A percentile compares a stretch with the other conserved stretches of the same genome.
Evolutionary conservation across 2,797 vertebrate genomes (phyloP).

Genomic region (Capromys pilorides): DNA sequence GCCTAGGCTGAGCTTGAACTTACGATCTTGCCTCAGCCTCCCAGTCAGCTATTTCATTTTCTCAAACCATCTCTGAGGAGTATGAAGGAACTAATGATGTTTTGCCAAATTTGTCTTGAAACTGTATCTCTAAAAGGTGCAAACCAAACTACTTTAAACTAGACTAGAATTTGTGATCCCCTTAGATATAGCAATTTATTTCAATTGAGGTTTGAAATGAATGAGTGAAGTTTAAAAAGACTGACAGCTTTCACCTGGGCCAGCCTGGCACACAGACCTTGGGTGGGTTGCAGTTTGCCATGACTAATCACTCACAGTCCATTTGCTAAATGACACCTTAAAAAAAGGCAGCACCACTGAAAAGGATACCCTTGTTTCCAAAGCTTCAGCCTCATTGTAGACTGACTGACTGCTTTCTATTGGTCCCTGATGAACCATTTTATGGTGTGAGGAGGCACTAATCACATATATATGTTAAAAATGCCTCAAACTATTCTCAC

Average conservation of each 20-base stretch:
- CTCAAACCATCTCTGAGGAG: constrained; percentile 18
- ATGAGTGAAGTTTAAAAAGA: constrained; percentile 37
- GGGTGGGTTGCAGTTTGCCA: constrained; percentile 12
- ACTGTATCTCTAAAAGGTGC: constrained; percentile 27
- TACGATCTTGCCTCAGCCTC: background rate
- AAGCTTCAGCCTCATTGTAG: constrained; percentile 78
- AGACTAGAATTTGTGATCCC: background rate
- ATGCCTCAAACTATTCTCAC: constrained; percentile 84
- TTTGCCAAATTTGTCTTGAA: constrained; percentile 13
- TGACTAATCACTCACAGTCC: constrained; percentile 77
- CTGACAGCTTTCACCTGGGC: constrained; percentile 33
- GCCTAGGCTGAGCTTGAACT: background rate
- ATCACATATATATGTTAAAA: constrained; percentile 80
- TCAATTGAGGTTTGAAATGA: constrained; percentile 46
- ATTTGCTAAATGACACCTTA: constrained; percentile 85
- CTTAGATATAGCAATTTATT: constrained; percentile 46
- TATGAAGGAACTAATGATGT: constrained; percentile 28
- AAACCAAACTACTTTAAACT: background rate
- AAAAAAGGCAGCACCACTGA: constrained; percentile 83
- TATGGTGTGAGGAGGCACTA: constrained; percentile 80
- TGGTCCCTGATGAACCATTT: constrained; percentile 80
- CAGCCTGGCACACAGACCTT: background rate
- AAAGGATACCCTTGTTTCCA: constrained; percentile 81
- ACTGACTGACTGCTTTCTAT: constrained; percentile 82
- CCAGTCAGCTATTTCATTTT: background rate